Conservation (phyloP, 2,113 vertebrate genomes). For the Mirounga angustirostris region DNA sequence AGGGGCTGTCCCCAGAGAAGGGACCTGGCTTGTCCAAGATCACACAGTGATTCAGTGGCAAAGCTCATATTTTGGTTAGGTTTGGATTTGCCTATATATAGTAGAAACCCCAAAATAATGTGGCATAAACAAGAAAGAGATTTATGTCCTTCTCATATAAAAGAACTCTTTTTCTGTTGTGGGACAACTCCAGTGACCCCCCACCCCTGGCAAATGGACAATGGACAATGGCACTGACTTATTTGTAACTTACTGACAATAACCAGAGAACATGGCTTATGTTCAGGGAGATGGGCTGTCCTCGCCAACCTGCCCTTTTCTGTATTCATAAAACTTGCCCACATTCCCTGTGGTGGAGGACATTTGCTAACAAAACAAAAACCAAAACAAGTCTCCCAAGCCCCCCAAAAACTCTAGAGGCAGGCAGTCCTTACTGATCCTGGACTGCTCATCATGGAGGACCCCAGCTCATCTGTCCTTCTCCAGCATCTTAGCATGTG, state of each 20-base stretch:
- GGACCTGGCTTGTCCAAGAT: background rate
- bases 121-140: background rate
- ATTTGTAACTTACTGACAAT: background rate
- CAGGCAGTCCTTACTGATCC: background rate
- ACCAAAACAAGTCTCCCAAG: background rate
- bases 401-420: background rate
- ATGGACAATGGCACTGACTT: background rate
- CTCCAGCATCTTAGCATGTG: background rate
- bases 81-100: background rate
- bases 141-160: background rate
- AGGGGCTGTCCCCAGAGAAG: background rate
- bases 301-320: background rate
- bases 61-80: background rate
- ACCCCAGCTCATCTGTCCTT: background rate
- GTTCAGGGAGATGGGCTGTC: background rate
- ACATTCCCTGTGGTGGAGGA: background rate
- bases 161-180: background rate
- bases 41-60: background rate
- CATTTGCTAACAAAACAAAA: background rate
- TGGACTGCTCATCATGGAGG: background rate
- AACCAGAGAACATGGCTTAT: background rate
- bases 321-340: background rate
- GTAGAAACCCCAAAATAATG: background rate
- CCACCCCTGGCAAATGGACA: background rate
- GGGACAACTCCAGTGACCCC: no score